phyloP scores from a whole-genome alignment of 2,113 vertebrate genomes.

The Corvus moneduloides region DNA sequence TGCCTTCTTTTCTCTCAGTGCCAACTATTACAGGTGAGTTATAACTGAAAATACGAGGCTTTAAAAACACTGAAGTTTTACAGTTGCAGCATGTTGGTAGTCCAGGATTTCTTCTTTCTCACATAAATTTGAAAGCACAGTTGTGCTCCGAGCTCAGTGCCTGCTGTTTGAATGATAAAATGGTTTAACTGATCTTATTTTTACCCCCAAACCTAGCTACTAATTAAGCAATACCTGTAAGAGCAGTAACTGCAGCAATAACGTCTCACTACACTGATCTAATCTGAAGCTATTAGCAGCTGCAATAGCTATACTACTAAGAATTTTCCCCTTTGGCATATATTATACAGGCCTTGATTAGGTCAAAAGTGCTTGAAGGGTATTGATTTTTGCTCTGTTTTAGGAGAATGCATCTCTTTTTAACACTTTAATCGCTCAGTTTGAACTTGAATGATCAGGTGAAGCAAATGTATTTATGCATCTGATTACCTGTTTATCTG shows the following conservation, averaged over 20 bases:
- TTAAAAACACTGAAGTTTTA: neutral
- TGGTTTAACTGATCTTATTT: neutral
- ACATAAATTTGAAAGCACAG: neutral
- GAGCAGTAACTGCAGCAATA: neutral
- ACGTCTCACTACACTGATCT: slow-evolving; percentile 12
- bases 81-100: neutral
- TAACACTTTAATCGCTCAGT: neutral
- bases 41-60: neutral
- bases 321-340: slow-evolving; percentile 6
- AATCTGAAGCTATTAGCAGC: neutral
- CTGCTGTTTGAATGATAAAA: neutral
- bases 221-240: slow-evolving; percentile 18
- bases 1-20: neutral
- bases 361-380: slow-evolving; percentile 1
- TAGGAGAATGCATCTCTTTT: neutral
- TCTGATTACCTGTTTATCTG: neutral
- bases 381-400: neutral
- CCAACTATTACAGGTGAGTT: neutral
- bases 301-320: neutral
- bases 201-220: neutral
- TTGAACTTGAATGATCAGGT: neutral
- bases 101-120: neutral
- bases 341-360: neutral
- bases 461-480: neutral
- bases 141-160: neutral